phyloP scores from a whole-genome alignment of 2,888 invertebrate species.

The Ormyrus labotus region DNA sequence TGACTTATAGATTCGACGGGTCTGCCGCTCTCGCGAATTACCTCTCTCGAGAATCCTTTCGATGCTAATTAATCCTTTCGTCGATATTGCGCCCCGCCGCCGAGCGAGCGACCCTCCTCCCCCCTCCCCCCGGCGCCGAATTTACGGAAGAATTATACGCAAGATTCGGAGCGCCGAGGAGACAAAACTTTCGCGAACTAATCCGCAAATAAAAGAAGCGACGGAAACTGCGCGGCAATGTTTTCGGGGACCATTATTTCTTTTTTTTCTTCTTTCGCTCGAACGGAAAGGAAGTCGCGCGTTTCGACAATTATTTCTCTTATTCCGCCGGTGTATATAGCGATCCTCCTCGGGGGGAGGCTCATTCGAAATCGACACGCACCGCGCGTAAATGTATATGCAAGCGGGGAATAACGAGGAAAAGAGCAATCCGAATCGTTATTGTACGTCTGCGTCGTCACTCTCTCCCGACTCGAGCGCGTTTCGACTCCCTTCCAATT shows the following conservation, averaged over 20 bases:
- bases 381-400: neutral
- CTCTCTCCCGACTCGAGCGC: neutral
- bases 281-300: neutral
- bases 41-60: slow-evolving; percentile 35
- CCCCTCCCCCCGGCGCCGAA: too few relatives aligned
- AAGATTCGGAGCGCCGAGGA: neutral
- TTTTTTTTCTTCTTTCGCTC: neutral
- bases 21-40: slow-evolving; percentile 14
- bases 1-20: slow-evolving; percentile 43
- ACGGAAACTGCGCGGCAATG: slow-evolving; percentile 1
- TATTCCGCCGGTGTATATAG: neutral
- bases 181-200: neutral
- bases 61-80: slow-evolving; percentile 49
- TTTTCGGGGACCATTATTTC: neutral
- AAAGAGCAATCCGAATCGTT: slow-evolving; percentile 31
- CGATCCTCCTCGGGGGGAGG: slow-evolving; percentile 17
- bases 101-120: neutral
- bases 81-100: slow-evolving; percentile 26
- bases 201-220: neutral
- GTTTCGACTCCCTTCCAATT: slow-evolving; percentile 14
- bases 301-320: slow-evolving; percentile 47
- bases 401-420: neutral
- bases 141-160: neutral
- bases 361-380: slow-evolving; percentile 38
- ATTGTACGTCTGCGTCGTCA: slow-evolving; percentile 23